Evolutionary conservation across 2,888 invertebrate genomes (phyloP), one percentile per base, ranked within the genome.

Genomic region (Torymus auratus): DNA sequence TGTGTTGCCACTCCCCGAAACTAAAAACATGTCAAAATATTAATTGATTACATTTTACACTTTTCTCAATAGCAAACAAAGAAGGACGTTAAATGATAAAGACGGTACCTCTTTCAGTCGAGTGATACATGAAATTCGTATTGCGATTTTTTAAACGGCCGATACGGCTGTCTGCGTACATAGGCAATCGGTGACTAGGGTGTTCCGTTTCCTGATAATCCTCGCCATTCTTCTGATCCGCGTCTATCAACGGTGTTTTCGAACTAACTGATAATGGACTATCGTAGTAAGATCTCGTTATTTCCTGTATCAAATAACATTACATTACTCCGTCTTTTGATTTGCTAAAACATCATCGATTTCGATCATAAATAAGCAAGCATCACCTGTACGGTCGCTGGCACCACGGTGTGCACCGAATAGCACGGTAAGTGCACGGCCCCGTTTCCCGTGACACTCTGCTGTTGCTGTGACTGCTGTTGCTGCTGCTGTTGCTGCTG

Each of bases 1-100:
- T 17, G 95, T 95, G 77, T 89, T 89, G 20, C 89, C 89, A 81
- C 89, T 86, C 2, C 87, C 88, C 50, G 88, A 79, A 77, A 89
- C 89, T 89, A 60, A 3, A 78, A 71, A 67, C 15, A 41, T 20
- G 64, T 78, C 11, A 1, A 55, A 67, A 64, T 60, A 61, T 75
- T 64, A 41, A 41, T 41, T 7, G 5, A 41, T 41, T 41, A 41
- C 5, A 41, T 7, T 41, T 7, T 41, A 7, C 7, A 41, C 5
- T 41, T 41, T 10, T 10, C 7, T 10, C 7, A 41, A 41, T 7
- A 41, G 41, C 41, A 41, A 28, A 41, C 7, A 7, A 7, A 41
- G 5, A 10, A 41, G 7, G 7, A 7, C 41, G 7, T 41, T 41
- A 41, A 41, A 7, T 41, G 41, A 41, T 7, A 10, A 41, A 41